phyloP scores from a whole-genome alignment of 2,888 invertebrate species.

The Drosophila subsilvestris region DNA sequence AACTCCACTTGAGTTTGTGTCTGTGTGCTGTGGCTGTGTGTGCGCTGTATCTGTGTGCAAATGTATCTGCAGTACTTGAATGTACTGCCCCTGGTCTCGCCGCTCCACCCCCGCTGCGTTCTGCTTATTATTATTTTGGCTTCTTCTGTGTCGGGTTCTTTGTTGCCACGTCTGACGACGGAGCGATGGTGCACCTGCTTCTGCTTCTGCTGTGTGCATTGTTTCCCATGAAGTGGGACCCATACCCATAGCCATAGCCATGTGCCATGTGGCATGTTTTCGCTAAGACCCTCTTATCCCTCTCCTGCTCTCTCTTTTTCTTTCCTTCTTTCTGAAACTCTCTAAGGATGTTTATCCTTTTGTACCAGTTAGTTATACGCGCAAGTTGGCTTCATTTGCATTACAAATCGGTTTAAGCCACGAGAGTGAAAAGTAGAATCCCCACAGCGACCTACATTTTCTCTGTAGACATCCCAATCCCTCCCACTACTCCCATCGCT shows the following conservation, averaged over 20 bases:
- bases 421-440: conserved; percentile 67
- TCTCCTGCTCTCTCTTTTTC: conserved; percentile 9
- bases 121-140: conserved; percentile 64
- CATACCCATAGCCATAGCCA: neutral
- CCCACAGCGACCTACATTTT: conserved; percentile 71
- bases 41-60: neutral
- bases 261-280: conserved; percentile 2
- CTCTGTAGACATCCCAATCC: neutral
- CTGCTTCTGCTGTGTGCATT: conserved; percentile 27
- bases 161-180: conserved; percentile 19
- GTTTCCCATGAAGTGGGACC: conserved; percentile 54
- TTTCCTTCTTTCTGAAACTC: conserved; percentile 43
- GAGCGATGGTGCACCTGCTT: conserved; percentile 26
- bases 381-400: conserved; percentile 72
- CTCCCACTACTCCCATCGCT: too few species aligned
- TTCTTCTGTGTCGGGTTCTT: conserved; percentile 23
- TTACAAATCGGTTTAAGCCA: conserved; percentile 73
- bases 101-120: conserved; percentile 54
- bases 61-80: conserved; percentile 22
- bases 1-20: conserved; percentile 41
- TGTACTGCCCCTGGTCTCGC: neutral
- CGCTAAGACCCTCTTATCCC: neutral
- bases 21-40: too few species aligned
- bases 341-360: conserved; percentile 50
- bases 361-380: conserved; percentile 57